Percentiles rank a stretch among this genome's conserved stretches.
These are phyloP conservation scores for Protonibea diacanthus DNA, from an alignment of 2,797 vertebrate species.

Conservation along the genomic window DNA sequence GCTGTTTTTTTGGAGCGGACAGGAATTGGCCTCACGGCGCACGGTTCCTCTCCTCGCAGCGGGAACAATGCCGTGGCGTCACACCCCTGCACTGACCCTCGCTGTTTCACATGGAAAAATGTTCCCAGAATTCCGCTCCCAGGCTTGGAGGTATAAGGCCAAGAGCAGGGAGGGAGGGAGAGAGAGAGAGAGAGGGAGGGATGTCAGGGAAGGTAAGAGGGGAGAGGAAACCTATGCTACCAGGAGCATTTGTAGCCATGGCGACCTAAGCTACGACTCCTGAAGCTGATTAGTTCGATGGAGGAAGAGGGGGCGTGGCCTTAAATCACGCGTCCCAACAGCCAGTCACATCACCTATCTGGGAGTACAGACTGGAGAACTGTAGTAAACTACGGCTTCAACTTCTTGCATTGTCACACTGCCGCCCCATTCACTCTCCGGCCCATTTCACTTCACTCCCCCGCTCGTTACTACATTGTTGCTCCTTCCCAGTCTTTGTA, in stretches of 20 bases:
- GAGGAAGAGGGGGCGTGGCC: conserved; percentile 51
- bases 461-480: conserved; percentile 67
- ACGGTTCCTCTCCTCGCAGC: conserved; percentile 88
- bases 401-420: conserved; percentile 51
- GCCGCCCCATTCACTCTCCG: conserved; percentile 30
- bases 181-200: conserved; percentile 39
- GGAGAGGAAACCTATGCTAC: conserved; percentile 74
- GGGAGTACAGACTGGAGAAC: conserved; percentile 42
- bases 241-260: conserved; percentile 77
- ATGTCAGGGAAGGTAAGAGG: conserved; percentile 65
- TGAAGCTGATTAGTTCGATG: conserved; percentile 64
- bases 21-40: conserved; percentile 89
- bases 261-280: conserved; percentile 62
- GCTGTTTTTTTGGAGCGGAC: conserved; percentile 88
- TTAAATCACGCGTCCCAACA: conserved; percentile 50
- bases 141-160: conserved; percentile 84
- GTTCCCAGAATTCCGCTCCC: conserved; percentile 89
- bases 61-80: conserved; percentile 90
- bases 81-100: conserved; percentile 87
- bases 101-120: conserved; percentile 89
- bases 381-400: conserved; percentile 40
- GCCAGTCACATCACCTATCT: conserved; percentile 37
- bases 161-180: conserved; percentile 40
- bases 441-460: conserved; percentile 39
- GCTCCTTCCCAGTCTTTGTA: conserved; percentile 65